Evolutionary conservation across 2,888 invertebrate genomes (phyloP).

Genomic region (Chydorus sphaericus): DNA sequence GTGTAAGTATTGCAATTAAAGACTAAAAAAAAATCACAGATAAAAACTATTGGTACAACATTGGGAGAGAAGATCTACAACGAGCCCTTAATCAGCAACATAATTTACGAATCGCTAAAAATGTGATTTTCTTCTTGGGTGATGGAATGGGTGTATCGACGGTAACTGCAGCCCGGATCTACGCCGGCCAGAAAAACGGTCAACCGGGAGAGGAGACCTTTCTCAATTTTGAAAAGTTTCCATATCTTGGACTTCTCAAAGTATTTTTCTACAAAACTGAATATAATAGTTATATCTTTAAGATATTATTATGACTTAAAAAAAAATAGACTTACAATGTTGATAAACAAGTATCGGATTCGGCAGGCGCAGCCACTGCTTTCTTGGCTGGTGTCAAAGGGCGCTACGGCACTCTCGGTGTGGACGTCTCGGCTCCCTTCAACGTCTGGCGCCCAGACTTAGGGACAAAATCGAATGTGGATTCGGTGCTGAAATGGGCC

Average conservation of each 20-base stretch:
- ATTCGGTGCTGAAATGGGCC: slow-evolving; percentile 54
- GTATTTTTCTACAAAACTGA: slow-evolving; percentile 39
- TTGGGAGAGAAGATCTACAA: slow-evolving; percentile 30
- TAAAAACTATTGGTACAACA: slow-evolving; percentile 12
- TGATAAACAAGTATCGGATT: slow-evolving; percentile 76
- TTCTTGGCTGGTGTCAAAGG: slow-evolving; percentile 69
- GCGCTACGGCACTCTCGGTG: slow-evolving; percentile 62
- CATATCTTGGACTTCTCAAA: slow-evolving; percentile 68
- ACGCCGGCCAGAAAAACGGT: slow-evolving; percentile 41
- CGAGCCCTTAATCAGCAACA: slow-evolving; percentile 41
- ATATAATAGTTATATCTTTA: too few species aligned
- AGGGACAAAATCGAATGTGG: slow-evolving; percentile 35
- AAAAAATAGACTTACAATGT: slow-evolving; percentile 74
- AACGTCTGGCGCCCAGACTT: slow-evolving; percentile 10
- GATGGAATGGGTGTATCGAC: slow-evolving; percentile 86
- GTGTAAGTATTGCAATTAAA: too few species aligned
- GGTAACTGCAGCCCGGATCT: slow-evolving; percentile 64
- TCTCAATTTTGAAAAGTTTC: slow-evolving; percentile 65
- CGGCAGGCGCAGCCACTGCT: slow-evolving; percentile 76
- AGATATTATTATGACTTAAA: too few species aligned
- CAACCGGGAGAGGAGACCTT: slow-evolving; percentile 48
- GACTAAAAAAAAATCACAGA: too few species aligned
- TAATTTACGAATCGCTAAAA: slow-evolving; percentile 52
- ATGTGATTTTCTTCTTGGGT: slow-evolving; percentile 71
- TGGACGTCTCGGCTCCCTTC: slow-evolving; percentile 46